Evolutionary conservation across 2,113 vertebrate species (phyloP), one percentile per base, ranked within the genome.

Genomic region (Mesocricetus auratus): DNA sequence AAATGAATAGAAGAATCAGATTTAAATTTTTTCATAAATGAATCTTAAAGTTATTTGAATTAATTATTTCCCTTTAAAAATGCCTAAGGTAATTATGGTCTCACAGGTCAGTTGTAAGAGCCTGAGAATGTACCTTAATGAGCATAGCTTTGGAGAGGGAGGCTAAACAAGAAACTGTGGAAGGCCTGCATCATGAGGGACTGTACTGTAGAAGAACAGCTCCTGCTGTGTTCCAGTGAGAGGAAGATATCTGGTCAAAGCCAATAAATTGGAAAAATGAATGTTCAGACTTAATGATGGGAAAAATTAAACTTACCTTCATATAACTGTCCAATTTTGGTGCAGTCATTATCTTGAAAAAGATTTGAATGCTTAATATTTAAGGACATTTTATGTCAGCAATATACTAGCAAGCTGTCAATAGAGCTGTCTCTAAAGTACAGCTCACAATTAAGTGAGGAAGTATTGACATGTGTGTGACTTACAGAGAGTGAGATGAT

Each of bases 391-490:
- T 89, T 86, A 71, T 89, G 81, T n/a, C 75, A 88, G 47, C 45
- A 77, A 7, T 88, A 90, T 88, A 87, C 96, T 94, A 91, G 16
- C 53, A 94, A 90, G 75, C 13, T 89, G 5, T 22, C 39, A 89
- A 19, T 78, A 62, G 0, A 83, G 13, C 9, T 73, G 56, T 68
- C 77, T 47, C 29, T 64, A 94, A 95, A 96, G 64, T 91, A 2
- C 19, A 68, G 77, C 90, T 53, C 45, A 66, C 9, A 53, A 12
- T 85, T 79, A 95, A 69, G 90, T 60, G 31, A 13, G 21, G 8
- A 89, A 75, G 36, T 5, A 90, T 36, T 83, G 21, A 11, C 82
- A 6, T 86, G 15, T 56, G 24, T 87, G 19, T 77, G n/a, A 39
- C 15, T 92, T 92, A 75, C 3, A 60, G 8, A 73, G 36, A 86